Conservation (phyloP, 2,888 invertebrate species). For the Pheosia tremula region DNA sequence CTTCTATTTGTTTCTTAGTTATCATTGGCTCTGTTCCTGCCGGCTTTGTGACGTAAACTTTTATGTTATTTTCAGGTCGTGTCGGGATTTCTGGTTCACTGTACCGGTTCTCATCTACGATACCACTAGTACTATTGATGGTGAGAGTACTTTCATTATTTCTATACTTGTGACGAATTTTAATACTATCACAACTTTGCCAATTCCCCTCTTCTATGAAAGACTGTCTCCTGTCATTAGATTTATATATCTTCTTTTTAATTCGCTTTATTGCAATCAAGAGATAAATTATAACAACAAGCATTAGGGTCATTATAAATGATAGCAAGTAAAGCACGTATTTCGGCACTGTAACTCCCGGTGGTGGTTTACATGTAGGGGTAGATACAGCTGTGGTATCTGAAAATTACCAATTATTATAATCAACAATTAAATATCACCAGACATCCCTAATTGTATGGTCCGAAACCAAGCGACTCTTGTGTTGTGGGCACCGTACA, state of each 20-base stretch:
- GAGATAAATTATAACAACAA: conserved; percentile 20
- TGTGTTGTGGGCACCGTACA: too few relatives aligned
- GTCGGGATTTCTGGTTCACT: conserved; percentile 22
- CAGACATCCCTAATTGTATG: too few relatives aligned
- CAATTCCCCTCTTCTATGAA: conserved; percentile 21
- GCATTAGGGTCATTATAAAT: conserved; percentile 19
- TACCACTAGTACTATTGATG: conserved; percentile 31
- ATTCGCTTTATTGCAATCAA: conserved; percentile 5
- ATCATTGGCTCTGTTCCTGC: conserved; percentile 17
- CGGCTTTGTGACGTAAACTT: conserved; percentile 21
- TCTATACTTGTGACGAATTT: conserved; percentile 10
- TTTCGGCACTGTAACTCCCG: not conserved
- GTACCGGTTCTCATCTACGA: conserved; percentile 23
- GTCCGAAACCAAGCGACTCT: too few relatives aligned
- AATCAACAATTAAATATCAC: too few relatives aligned
- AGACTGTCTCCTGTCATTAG: conserved; percentile 8
- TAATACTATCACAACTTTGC: conserved; percentile 9
- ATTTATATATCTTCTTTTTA: conserved; percentile 15
- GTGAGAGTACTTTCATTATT: conserved; percentile 32
- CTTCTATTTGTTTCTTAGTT: conserved; percentile 42
- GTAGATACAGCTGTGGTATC: too few relatives aligned
- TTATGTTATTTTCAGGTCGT: conserved; percentile 20
- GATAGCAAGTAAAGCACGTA: conserved; percentile 22
- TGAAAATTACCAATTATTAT: too few relatives aligned
- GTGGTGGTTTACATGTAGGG: too few relatives aligned